Evolutionary conservation across 2,888 invertebrate species (phyloP), one percentile per base, ranked within the genome.

Genomic region (Drosophila conformis): DNA sequence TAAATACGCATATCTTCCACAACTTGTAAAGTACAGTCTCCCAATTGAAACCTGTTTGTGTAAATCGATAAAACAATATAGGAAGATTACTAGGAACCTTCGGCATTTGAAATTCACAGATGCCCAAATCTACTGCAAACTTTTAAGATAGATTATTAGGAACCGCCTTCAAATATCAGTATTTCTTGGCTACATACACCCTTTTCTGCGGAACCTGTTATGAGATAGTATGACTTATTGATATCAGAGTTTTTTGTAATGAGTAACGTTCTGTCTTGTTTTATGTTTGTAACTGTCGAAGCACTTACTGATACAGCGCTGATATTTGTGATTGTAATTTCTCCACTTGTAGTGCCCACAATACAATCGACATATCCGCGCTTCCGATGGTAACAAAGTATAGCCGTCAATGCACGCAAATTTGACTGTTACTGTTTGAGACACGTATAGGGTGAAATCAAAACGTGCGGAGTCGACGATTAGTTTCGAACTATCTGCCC

Each of bases 251-350:
- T 13, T 13, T 7, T 42, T 1, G 42, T 46, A 46, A 21, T 13
- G 13, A 21, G 13, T 21, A 21, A 21, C 13, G 7, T 13, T 21
- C 21, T 3, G 3, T 21, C 1, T 21, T n/a, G n/a, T 10, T n/a
- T 38, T 10, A 38, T n/a, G 4, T 8, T 38, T 40, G 40, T 40
- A 3, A 21, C 13, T 7, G 7, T 21, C 21, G 7, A 7, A 2
- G 42, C 29, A 68, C 73, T 62, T 62, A 76, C 69, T 53, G 5
- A 35, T 6, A 46, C 76, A 76, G 0, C 11, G 25, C 1, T 61
- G 38, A 42, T 53, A 10, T 3, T 1, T 3, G 0, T 1, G 2
- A 2, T 3, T 0, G 0, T 11, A 2, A 4, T 1, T 0, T 0
- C 0, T 11, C 76, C 67, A 76, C 5, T 0, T 7, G 10, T 33